Base-by-base conservation (phyloP, 2,113 vertebrate species). In the Chaenocephalus aceratus region DNA sequence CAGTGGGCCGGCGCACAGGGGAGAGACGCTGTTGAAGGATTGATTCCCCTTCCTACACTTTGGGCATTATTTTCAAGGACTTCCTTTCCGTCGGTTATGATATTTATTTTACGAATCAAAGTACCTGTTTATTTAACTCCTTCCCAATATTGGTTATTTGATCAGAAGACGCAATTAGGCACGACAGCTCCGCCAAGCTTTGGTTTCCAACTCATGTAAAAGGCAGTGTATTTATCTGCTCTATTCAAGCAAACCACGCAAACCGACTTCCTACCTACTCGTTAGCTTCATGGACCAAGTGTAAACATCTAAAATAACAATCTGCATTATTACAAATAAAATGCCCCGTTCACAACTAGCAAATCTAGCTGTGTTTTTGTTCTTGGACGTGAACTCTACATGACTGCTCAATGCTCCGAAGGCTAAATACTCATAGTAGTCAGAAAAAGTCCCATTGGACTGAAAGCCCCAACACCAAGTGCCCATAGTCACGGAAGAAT, bases 1-100 rank as follows among this genome's bases (percentile, higher is more conserved):
- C 23, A 66, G 30, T 70, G 14, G 65, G 45, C 12, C 15, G 7
- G 18, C 46, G 48, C 5, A 34, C 64, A 23, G 18, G 1, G 51
- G 21, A 51, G 26, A 23, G 63, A 63, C 51, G 11, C 30, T 44
- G 58, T 6, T 62, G 18, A 61, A 14, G 23, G 11, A 65, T 4
- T 14, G 49, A 48, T 64, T 18, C 10, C 15, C 8, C 65, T 82
- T 69, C 46, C 61, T 72, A 23, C 45, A 70, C 45, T 15, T 45
- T 52, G 15, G 6, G 49, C 23, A 5, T 44, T 54, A 52, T 18
- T 66, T 64, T 49, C 4, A 3, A 51, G 41, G 34, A 18, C 6
- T 34, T 64, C 2, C 30, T 73, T 46, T 78, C 18, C 44, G 30
- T 18, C 11, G 12, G 18, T 54, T 10, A 21, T 44, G 34, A 49